phyloP scores from a whole-genome alignment of 2,888 invertebrate genomes.

The Rapana venosa region DNA sequence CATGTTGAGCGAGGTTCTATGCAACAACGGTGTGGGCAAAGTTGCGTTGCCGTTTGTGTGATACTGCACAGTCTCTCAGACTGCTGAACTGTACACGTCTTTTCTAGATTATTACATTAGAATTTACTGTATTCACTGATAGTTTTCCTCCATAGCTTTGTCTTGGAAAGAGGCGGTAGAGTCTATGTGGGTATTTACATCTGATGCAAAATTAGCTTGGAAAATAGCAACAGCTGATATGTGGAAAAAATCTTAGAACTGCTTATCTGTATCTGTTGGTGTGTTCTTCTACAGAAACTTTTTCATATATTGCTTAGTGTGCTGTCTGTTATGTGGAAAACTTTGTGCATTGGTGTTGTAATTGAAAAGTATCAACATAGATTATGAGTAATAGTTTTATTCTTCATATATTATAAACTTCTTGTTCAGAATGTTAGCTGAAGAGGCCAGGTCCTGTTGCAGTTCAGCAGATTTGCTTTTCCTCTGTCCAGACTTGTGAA shows the following conservation, averaged over 20 bases:
- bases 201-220: not conserved
- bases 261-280: not conserved
- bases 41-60: slow-evolving; percentile 1
- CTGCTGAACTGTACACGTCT: slow-evolving; percentile 10
- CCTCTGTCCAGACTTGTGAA: not conserved
- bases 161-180: not conserved
- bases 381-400: not conserved
- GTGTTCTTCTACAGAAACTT: too few relatives aligned
- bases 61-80: not conserved
- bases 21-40: slow-evolving; percentile 15
- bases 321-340: not conserved
- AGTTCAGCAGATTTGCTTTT: not conserved
- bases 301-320: too few relatives aligned
- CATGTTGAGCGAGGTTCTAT: slow-evolving; percentile 23
- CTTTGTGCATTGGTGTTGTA: not conserved
- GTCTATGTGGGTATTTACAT: not conserved
- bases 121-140: not conserved
- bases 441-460: too few relatives aligned
- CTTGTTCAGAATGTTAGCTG: too few relatives aligned
- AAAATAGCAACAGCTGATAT: not conserved
- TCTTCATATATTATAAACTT: not conserved
- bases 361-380: not conserved
- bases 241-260: not conserved
- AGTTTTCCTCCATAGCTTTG: not conserved
- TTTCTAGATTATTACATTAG: not conserved